Base-by-base conservation (phyloP, 92 coral and sea anemone species). In the Siderastrea radians region DNA sequence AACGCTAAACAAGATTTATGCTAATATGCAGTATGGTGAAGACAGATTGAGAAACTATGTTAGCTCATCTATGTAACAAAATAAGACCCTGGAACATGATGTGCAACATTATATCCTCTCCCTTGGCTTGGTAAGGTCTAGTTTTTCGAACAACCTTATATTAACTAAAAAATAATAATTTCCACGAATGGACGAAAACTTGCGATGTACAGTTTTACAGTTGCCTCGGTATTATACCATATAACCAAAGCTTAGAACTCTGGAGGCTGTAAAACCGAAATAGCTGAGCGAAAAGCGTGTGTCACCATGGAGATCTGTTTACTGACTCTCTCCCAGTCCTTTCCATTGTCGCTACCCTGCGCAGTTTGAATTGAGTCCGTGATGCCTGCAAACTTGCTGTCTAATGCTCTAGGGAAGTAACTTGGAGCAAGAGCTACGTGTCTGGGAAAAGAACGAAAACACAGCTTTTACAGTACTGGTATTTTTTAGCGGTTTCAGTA, bases 381-480 rank as follows among this genome's bases (percentile, higher is more conserved):
- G 65, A 97, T 93, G 14, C 99, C 99, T 11, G 99, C 95, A 75
- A 95, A 97, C 72, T 90, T 90, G 63, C 83, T 77, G 63, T 91
- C 87, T 9, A 85, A 86, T 66, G 96, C 86, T 53, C 85, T 54
- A 69, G 90, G 84, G 50, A 92, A 83, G 52, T 87, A 75, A 48
- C 95, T 90, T 11, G 97, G 97, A 7, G 98, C 95, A 80, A 93
- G 91, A 49, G 94, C 82, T 84, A 97, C 89, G 78, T 97, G 90
- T 44, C 99, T 94, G 80, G 43, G 70, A 85, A 4, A 17, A n/a
- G 48, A 68, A 60, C 9, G 19, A 13, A 53, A 69, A 38, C 16
- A 26, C 38, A 0, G 38, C 38, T 26, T 26, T 26, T 26, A 26
- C 38, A 26, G 38, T 26, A 26, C 0, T 26, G 38, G 38, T 26